Evolutionary conservation across 2,888 invertebrate species (phyloP), one percentile per base, ranked within the genome.

Genomic region (Aelia acuminata): DNA sequence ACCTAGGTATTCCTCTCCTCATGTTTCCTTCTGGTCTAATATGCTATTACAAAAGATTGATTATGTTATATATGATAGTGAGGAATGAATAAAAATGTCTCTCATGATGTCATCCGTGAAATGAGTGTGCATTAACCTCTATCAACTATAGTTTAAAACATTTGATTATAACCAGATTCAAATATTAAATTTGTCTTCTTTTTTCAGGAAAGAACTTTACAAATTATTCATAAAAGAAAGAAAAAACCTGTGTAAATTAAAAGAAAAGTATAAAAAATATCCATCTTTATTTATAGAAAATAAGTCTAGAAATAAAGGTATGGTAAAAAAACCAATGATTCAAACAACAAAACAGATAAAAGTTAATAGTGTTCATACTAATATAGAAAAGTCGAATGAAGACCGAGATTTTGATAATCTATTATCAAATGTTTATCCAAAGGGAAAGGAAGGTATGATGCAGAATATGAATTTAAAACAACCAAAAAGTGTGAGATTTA

Each of bases 131-230:
- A 15, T 49, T 18, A 15, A 18, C 13, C 8, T 15, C 49, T 49
- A 49, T 49, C 49, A n/a, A n/a, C n/a, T n/a, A n/a, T 49, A 49
- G 18, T 49, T 49, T 49, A 49, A 1, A 18, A 18, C 18, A 49
- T 49, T 15, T 49, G 15, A 15, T 49, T 15, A 5, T 2, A 49
- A 49, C 49, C 5, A 18, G 18, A 49, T 15, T 49, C 4, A 20
- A 31, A 13, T 57, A 26, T 57, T 57, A 22, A 35, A 75, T 39
- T 75, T 75, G 1, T 35, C 39, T 75, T 39, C 13, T n/a, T 80
- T 39, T 80, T 80, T 80, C 80, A 80, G 80, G n/a, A 80, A 80
- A 80, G 80, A 80, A n/a, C n/a, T 80, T 43, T n/a, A 80, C 43
- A 80, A 80, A n/a, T 43, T 80, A 20, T 80, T n/a, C n/a, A 22